A percentile compares a stretch with the other conserved stretches of the same genome.
Conservation (phyloP, 2,888 invertebrate genomes). For the Kryphioiulus occultus region DNA sequence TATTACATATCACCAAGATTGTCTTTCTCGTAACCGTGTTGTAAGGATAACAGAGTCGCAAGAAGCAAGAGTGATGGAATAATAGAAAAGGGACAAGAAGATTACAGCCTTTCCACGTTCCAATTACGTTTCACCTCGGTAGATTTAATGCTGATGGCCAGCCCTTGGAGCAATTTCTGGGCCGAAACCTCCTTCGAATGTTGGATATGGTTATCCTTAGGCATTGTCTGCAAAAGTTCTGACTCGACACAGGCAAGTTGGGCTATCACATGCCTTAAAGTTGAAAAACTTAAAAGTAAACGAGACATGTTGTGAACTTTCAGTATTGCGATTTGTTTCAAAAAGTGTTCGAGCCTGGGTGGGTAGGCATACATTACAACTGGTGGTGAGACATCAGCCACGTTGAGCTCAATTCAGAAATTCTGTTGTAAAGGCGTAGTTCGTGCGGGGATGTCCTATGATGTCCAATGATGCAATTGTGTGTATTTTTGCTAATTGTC, state of each 20-base stretch:
- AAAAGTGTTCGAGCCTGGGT: no score
- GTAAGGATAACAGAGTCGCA: neutral
- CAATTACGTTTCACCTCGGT: neutral
- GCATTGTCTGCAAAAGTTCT: neutral
- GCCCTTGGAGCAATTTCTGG: no score
- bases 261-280: no score
- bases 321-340: no score
- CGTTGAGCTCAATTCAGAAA: neutral
- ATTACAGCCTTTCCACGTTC: neutral
- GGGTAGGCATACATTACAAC: no score
- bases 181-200: neutral
- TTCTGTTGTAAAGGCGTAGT: no score
- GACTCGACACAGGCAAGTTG: no score
- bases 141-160: neutral
- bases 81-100: neutral
- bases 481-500: neutral
- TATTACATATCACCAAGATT: slow-evolving; percentile 8
- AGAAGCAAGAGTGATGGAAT: neutral
- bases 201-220: neutral
- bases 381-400: neutral
- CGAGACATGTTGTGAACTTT: no score
- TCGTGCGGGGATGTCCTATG: neutral
- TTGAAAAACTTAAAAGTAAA: no score
- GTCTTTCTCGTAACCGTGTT: neutral
- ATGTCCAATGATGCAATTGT: neutral